phyloP scores from a whole-genome alignment of 2,797 vertebrate species.

The Tarsius wallacei region DNA sequence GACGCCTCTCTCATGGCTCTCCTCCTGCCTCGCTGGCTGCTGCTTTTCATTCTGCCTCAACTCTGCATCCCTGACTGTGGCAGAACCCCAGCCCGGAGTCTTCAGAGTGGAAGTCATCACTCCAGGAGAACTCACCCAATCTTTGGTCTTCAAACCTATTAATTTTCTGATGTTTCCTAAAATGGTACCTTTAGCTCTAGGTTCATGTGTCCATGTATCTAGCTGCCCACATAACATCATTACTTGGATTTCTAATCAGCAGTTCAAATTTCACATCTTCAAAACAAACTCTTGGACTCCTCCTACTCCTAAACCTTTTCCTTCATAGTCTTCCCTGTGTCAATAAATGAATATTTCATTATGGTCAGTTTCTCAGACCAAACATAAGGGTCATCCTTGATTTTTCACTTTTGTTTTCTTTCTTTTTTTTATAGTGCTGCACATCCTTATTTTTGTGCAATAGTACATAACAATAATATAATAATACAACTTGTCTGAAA shows the following conservation, averaged over 20 bases:
- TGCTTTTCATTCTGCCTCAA: not conserved
- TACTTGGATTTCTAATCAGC: not conserved
- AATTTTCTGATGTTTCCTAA: not conserved
- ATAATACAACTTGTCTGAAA: too few species aligned
- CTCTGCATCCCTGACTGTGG: not conserved
- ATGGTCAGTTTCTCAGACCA: not conserved
- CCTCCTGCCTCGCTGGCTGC: not conserved
- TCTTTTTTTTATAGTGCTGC: not conserved
- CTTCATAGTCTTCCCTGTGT: not conserved
- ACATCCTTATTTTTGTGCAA: too few species aligned
- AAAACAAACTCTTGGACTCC: not conserved
- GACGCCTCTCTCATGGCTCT: rapidly evolving
- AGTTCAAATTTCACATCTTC: not conserved
- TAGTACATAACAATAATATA: too few species aligned
- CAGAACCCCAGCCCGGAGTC: not conserved
- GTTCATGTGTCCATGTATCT: not conserved
- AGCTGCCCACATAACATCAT: not conserved
- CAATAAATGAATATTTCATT: not conserved
- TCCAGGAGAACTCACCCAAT: not conserved
- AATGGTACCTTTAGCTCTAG: not conserved
- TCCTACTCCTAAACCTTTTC: not conserved
- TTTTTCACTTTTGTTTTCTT: not conserved
- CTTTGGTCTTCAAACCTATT: not conserved
- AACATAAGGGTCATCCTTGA: not conserved
- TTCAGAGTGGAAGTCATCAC: rapidly evolving